Conservation (phyloP, 2,797 vertebrate genomes). For the Crax fasciolata region DNA sequence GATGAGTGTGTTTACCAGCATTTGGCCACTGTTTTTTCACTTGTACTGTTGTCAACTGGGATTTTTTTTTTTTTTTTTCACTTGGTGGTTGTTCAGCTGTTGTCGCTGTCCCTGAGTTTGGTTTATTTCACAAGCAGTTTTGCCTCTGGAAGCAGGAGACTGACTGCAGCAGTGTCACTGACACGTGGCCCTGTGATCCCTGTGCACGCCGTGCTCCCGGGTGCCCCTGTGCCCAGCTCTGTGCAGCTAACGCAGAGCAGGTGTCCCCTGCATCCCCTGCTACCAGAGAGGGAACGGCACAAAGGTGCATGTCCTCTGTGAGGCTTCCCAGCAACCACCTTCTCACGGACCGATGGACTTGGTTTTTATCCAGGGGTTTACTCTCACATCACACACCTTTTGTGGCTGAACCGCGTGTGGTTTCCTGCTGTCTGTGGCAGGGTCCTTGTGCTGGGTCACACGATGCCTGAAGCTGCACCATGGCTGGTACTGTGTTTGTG, state of each 20-base stretch:
- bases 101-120: background rate
- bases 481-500: background rate
- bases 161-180: background rate
- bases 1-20: background rate
- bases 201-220: background rate
- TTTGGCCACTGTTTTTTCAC: background rate
- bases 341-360: background rate
- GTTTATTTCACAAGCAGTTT: conserved; percentile 23
- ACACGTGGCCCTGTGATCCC: conserved; percentile 14
- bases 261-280: background rate
- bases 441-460: background rate
- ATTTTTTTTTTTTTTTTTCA: background rate
- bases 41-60: background rate
- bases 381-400: background rate
- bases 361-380: background rate
- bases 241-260: conserved; percentile 22
- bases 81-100: background rate
- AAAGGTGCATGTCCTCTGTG: conserved; percentile 4
- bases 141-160: conserved; percentile 1
- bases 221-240: background rate
- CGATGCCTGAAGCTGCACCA: background rate
- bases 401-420: background rate
- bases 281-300: conserved; percentile 17
- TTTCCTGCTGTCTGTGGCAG: background rate
- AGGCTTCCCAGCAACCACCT: conserved; percentile 30